A percentile compares a stretch with the other conserved stretches of the same genome.
Conservation (phyloP, 2,113 vertebrate genomes). For the Choloepus hoffmanni region DNA sequence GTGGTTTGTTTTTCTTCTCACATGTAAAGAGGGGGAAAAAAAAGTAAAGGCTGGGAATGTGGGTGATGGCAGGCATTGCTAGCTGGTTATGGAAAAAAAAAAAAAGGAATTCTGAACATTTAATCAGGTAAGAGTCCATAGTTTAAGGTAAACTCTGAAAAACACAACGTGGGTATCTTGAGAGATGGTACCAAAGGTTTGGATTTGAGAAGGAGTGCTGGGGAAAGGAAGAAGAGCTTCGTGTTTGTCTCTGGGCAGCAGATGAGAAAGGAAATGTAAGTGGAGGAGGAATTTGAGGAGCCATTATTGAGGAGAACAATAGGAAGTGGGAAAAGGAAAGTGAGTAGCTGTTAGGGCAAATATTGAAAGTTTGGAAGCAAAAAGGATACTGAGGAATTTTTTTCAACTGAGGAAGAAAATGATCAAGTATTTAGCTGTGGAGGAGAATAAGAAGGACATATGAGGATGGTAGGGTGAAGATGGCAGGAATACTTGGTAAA, state of each 20-base stretch:
- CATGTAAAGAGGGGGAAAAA: neutral
- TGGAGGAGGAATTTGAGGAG: neutral
- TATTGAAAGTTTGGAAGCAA: conserved; percentile 14
- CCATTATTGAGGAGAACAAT: neutral
- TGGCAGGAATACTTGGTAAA: neutral
- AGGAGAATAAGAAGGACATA: neutral
- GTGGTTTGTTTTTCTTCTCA: neutral
- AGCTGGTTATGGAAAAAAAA: neutral
- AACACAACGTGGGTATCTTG: neutral
- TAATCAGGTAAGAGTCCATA: neutral
- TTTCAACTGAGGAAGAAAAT: conserved; percentile 32
- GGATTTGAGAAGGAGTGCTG: neutral
- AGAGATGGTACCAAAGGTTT: neutral
- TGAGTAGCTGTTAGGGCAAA: neutral
- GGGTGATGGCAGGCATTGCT: neutral
- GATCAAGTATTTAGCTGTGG: neutral
- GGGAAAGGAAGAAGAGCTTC: neutral
- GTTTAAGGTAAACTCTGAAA: conserved; percentile 44
- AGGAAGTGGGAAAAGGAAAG: neutral
- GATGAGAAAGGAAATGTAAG: neutral
- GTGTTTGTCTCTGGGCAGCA: neutral
- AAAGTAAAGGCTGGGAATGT: neutral
- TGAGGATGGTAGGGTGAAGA: neutral
- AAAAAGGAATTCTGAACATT: conserved; percentile 3
- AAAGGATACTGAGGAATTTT: neutral